These are phyloP conservation scores for Escarpia spicata DNA, from an alignment of 2,888 invertebrate species.

Conservation along the genomic window DNA sequence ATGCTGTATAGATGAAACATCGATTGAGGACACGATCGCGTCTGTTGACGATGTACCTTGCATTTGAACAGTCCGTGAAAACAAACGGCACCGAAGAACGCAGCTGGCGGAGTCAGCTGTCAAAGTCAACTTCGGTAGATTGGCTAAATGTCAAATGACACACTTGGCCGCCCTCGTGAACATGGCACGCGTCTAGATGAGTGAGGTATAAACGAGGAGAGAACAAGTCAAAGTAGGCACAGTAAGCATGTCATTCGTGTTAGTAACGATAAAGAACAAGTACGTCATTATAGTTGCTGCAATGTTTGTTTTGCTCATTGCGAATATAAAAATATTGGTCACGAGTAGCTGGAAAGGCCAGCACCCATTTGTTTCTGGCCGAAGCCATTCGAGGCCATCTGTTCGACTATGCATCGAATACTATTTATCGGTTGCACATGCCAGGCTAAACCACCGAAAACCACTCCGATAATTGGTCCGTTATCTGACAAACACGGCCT, in stretches of 20 bases:
- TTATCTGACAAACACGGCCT: neutral
- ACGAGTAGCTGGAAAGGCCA: neutral
- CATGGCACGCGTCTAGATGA: neutral
- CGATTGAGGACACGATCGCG: neutral
- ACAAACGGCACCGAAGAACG: neutral
- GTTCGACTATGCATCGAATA: neutral
- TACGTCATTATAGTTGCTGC: neutral
- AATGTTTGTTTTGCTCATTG: slow-evolving; percentile 1
- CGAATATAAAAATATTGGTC: neutral
- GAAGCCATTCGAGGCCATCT: neutral
- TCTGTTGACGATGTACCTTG: neutral
- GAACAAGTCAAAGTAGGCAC: neutral
- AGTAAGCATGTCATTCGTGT: neutral
- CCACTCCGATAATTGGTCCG: neutral
- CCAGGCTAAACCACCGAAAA: neutral
- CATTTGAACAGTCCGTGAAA: neutral
- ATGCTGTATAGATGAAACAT: neutral
- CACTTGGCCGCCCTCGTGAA: neutral
- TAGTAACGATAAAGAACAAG: neutral
- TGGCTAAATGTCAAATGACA: neutral
- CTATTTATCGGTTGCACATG: neutral
- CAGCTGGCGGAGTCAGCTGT: neutral
- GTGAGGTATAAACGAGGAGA: neutral
- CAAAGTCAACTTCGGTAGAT: neutral
- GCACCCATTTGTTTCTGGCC: neutral